Evolutionary conservation across 92 coral and sea anemone species (phyloP).

Genomic region (Zoanthus gigantus): DNA sequence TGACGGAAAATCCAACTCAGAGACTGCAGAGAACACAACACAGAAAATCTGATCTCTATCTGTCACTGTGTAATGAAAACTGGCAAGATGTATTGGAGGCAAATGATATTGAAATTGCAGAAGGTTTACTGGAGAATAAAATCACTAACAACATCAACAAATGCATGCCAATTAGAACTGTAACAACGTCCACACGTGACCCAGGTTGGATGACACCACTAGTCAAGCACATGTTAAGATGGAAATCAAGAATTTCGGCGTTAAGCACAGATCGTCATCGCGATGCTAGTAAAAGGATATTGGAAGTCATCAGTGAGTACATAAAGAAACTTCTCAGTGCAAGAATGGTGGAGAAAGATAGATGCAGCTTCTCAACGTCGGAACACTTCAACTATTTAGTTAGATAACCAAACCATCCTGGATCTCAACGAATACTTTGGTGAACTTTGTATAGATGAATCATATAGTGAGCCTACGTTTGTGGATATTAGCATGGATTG

Average conservation of each 20-base stretch:
- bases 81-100: slow-evolving; percentile 17
- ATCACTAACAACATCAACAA: slow-evolving; percentile 7
- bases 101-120: not conserved
- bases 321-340: too few species aligned
- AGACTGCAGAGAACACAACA: slow-evolving; percentile 17
- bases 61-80: slow-evolving; percentile 1
- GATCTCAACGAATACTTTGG: too few species aligned
- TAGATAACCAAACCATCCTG: too few species aligned
- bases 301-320: too few species aligned
- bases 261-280: slow-evolving; percentile 40
- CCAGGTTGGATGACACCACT: slow-evolving; percentile 65
- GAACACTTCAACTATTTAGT: too few species aligned
- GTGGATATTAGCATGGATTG: too few species aligned
- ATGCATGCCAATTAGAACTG: slow-evolving; percentile 55
- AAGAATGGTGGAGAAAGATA: too few species aligned
- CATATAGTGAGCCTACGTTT: too few species aligned
- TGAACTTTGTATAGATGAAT: too few species aligned
- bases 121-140: not conserved
- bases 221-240: slow-evolving; percentile 51
- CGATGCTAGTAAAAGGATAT: slow-evolving; percentile 21
- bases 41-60: slow-evolving; percentile 6
- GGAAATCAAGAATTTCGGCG: slow-evolving; percentile 56
- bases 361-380: too few species aligned
- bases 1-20: not conserved
- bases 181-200: slow-evolving; percentile 57